phyloP scores from a whole-genome alignment of 2,797 vertebrate species.

The Adelosebastes latens region DNA sequence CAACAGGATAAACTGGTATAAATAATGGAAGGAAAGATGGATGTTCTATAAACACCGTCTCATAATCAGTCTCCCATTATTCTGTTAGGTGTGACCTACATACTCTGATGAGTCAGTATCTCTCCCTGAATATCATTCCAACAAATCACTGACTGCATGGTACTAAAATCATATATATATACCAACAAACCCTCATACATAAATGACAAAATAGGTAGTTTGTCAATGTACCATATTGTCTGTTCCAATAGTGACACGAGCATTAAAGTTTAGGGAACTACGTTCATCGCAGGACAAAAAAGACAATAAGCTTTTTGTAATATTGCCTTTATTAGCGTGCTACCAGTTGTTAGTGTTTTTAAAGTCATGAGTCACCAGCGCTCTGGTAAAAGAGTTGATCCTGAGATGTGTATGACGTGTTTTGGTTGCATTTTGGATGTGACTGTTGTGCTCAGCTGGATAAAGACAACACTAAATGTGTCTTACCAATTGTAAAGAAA shows the following conservation, averaged over 20 bases:
- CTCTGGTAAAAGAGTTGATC: no score
- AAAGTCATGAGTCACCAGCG: no score
- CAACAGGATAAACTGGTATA: background rate
- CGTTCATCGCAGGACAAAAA: background rate
- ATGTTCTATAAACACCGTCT: background rate
- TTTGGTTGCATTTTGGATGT: background rate
- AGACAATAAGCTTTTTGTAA: background rate
- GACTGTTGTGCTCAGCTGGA: background rate
- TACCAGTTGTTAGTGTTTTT: no score
- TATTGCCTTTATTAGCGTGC: background rate
- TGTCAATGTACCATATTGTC: background rate
- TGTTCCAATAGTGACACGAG: background rate
- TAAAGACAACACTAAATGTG: no score
- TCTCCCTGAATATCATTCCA: no score
- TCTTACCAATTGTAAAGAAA: background rate
- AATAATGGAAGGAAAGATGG: background rate
- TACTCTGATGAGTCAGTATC: background rate
- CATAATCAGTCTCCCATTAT: background rate
- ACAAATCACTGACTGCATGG: background rate
- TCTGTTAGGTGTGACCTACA: background rate
- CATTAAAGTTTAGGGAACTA: background rate
- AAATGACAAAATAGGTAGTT: background rate
- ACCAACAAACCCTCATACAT: background rate
- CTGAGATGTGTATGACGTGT: background rate
- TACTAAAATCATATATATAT: background rate